Evolutionary conservation across 2,888 invertebrate genomes (phyloP), one percentile per base, ranked within the genome.

Genomic region (Calameuta pallipes): DNA sequence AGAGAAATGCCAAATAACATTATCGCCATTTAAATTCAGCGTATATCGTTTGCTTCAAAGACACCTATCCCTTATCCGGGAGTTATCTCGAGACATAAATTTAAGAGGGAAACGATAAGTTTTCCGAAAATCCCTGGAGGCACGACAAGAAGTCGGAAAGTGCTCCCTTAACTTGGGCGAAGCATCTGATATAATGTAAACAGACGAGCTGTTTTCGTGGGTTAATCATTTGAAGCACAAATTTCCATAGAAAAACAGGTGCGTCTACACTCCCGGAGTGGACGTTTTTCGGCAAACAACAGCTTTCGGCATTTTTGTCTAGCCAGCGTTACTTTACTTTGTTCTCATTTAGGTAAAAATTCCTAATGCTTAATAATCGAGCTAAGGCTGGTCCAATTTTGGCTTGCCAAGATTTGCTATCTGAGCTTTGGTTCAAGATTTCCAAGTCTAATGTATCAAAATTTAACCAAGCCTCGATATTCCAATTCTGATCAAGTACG

Each of bases 231-330:
- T 76, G 84, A 82, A 85, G 85, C 83, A 81, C 79, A 82, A 82
- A 86, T 85, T 86, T 85, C 79, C 85, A 86, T 85, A 83, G 83
- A 82, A 84, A 86, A 87, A 86, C 83, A 85, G 76, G 23, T 69
- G 41, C 56, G 9, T 56, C 23, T 56, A 23, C 23, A 56, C 23
- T 56, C 56, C 9, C 56, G 23, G 15, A 56, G 15, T 56, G 6
- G 56, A 23, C 23, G 23, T 23, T 56, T 36, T 36, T 36, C 12
- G 36, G 12, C 36, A 36, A 12, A 36, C 36, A 36, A 36, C 12
- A 56, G 56, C 76, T 37, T 56, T 73, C 79, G 76, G 35, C 75
- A 76, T 56, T 79, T 73, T 36, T 76, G 77, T 37, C 12, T n/a
- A 74, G 76, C 41, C 34, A n/a, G 77, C 79, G 75, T 79, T 80